Evolutionary conservation across 1,140 invertebrate species (phyloP), one percentile per base, ranked within the genome.

Genomic region (Chelonus insularis): DNA sequence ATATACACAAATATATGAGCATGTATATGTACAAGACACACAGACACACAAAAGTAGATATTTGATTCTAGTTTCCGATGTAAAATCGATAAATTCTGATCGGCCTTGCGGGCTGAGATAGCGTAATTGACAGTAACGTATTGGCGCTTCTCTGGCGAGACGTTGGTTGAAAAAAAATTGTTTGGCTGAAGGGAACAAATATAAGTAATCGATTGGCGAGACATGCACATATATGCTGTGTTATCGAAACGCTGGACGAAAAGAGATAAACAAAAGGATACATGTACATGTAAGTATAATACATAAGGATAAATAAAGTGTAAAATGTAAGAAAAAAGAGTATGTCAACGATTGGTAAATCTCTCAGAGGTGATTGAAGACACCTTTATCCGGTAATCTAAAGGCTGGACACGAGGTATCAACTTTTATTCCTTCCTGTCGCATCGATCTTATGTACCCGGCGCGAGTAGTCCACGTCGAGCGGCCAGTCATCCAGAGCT

Each of bases 371-470:
- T 57, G 37, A 57, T 43, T 43, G 41, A 43, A 57, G 37, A 45
- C 37, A 57, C 37, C 39, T 57, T 41, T 45, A 43, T 57, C 39
- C 54, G 39, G 54, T 57, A 43, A 57, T 64, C 62, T 50, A 50
- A 48, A 43, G 57, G 18, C 55, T 54, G 50, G 45, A 57, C 60
- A 57, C 61, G 56, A 51, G 43, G 52, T 57, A 55, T 60, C 58
- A 60, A 60, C 54, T 64, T 64, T 64, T 64, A 64, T 64, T 60
- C 23, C 54, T 57, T 64, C 57, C 48, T 69, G 73, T 71, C 72
- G 69, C 70, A 73, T 72, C 70, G 72, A 73, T 72, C 70, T 71
- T 71, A 60, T 68, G 65, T 57, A 61, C 58, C 37, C 25, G 5
- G 21, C 29, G 45, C 29, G 45, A 51, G 54, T 41, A 60, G 60